Base-by-base conservation (phyloP, 2,113 vertebrate species). In the Neolamprologus sp. region DNA sequence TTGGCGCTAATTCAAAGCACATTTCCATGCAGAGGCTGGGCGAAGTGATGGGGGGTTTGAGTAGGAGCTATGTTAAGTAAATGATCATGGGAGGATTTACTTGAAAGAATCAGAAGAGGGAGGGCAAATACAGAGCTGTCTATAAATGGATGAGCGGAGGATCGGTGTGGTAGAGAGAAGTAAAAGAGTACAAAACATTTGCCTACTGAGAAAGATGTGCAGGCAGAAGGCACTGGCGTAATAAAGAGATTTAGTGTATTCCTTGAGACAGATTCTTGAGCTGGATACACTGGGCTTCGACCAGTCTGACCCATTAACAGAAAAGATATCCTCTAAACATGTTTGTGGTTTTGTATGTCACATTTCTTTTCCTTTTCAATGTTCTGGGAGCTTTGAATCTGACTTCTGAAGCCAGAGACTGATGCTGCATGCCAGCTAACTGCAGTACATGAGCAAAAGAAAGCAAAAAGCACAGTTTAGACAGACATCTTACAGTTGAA, bases 61-160 rank as follows among this genome's bases (percentile, higher is more conserved):
- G 47, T 42, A 65, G 82, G 53, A 80, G 84, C 40, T 85, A 83
- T 86, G 88, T 85, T 30, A 73, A 88, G 88, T 85, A 65, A 92
- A 89, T 87, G 58, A 92, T 92, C 81, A 88, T 79, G 42, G 71
- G 71, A 80, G 80, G 85, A 87, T 87, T 90, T 87, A 91, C 90
- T 88, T 91, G 91, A 93, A 89, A 83, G 78, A 80, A 88, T 86
- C n/a, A 23, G 33, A 65, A 73, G 60, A 55, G 86, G 80, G 84
- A 65, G 83, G 85, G 78, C 45, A 65, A 80, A 58, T 60, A 26
- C 47, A 83, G 57, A 71, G 58, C 81, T 53, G 78, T 21, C 80
- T 49, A 84, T 85, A 75, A 83, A 85, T 79, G 75, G 85, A 82
- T 86, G 75, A 75, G 80, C 3, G 16, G 73, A 73, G 49, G 28